These are phyloP conservation scores for Catostylus mosaicus DNA, from an alignment of 30 jellyfish, hydroid and myxozoan genomes.

Conservation along the genomic window DNA sequence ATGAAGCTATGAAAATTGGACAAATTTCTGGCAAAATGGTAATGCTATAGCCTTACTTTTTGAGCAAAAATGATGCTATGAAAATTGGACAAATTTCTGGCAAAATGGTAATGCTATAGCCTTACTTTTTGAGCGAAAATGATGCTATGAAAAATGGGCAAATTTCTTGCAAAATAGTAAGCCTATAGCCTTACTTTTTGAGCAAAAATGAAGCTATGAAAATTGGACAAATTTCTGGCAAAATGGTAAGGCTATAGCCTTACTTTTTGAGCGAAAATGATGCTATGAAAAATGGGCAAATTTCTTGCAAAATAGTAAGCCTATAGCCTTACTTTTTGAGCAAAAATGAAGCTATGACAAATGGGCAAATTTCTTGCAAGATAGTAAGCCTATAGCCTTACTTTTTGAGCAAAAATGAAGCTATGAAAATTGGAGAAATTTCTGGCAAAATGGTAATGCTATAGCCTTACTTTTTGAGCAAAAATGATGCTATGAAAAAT, in stretches of 20 bases:
- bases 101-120: too few species aligned
- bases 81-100: too few species aligned
- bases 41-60: too few species aligned
- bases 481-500: too few species aligned
- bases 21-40: too few species aligned
- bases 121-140: background rate
- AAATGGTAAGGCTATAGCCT: background rate
- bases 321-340: constrained; percentile 12
- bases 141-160: background rate
- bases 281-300: too few species aligned
- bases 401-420: background rate
- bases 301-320: background rate
- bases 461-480: too few species aligned
- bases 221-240: background rate
- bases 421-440: background rate
- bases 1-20: too few species aligned
- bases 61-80: too few species aligned
- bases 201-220: background rate
- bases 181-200: background rate
- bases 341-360: background rate
- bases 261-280: background rate
- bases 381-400: background rate
- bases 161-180: too few species aligned
- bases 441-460: background rate
- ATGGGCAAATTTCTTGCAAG: too few species aligned